Evolutionary conservation across 2,888 invertebrate species (phyloP), one percentile per base, ranked within the genome.

Genomic region (Andricus curvator): DNA sequence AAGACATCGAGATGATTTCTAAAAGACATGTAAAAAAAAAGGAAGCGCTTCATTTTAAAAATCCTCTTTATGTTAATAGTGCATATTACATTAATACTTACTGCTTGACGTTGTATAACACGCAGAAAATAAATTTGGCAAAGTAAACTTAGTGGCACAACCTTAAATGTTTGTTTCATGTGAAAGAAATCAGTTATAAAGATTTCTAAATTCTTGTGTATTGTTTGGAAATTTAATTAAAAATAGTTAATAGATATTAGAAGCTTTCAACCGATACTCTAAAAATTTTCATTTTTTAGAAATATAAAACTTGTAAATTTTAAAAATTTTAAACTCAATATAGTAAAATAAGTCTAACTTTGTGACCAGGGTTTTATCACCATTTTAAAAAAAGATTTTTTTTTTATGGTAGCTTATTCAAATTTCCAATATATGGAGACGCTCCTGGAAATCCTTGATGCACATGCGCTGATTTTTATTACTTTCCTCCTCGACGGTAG

Each of bases 21-120:
- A 13, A 3, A 56, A n/a, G 11, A 13, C 1, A 60, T 60, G 60
- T 11, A 56, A 56, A 60, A 60, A 22, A 60, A 60, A 60, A 48
- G 48, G 4, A 60, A 60, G 60, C 22, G 60, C 60, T 60, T 60
- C 60, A 60, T 22, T 60, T 60, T 22, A 22, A 22, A 60, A 11
- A 22, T 11, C n/a, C 22, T 48, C 48, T 6, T 60, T 33, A 66
- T 66, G 37, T 66, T 37, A 29, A 33, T 66, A n/a, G 20, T 33
- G n/a, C 11, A 33, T 66, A 20, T 3, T 37, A 66, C 37, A 66
- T 66, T 66, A 66, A n/a, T 60, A 41, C 77, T 64, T 67, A 48
- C 51, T 33, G 74, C 62, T 78, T 78, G 22, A 80, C 22, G n/a
- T 68, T 78, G n/a, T 64, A 37, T 8, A 20, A 66, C 66, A 66